phyloP scores from a whole-genome alignment of 1,140 invertebrate species.

The Drosophila pruinosa region DNA sequence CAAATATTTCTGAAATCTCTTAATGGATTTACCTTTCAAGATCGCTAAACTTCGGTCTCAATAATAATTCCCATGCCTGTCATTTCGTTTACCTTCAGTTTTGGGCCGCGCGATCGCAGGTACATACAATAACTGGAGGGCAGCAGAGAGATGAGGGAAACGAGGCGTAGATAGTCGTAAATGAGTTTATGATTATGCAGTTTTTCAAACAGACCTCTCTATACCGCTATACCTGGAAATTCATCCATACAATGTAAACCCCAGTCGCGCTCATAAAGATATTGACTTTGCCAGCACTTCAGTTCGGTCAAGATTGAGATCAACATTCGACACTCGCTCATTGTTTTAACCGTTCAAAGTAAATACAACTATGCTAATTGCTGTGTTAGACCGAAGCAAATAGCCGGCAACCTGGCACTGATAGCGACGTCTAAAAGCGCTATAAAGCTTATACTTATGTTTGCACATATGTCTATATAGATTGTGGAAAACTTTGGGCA shows the following conservation, averaged over 20 bases:
- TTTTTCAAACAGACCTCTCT: slow-evolving; percentile 20
- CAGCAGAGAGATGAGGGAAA: not conserved
- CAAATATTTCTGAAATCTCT: slow-evolving; percentile 6
- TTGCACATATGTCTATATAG: not conserved
- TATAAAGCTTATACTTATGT: not conserved
- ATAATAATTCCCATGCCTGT: slow-evolving; percentile 3
- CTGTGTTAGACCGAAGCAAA: not conserved
- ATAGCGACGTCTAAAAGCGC: not conserved
- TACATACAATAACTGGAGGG: not conserved
- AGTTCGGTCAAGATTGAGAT: slow-evolving; percentile 6
- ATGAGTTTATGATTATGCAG: slow-evolving; percentile 57
- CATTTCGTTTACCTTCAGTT: slow-evolving; percentile 1
- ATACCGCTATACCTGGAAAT: slow-evolving; percentile 32
- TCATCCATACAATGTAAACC: slow-evolving; percentile 37
- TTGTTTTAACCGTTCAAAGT: not conserved
- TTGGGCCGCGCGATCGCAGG: slow-evolving; percentile 9
- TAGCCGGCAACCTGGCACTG: not conserved
- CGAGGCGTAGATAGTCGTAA: slow-evolving; percentile 5
- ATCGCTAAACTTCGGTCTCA: not conserved
- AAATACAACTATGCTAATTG: slow-evolving; percentile 9
- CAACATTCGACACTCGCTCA: not conserved
- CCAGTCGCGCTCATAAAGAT: slow-evolving; percentile 58
- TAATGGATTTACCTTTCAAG: slow-evolving; percentile 19
- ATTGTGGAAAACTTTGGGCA: slow-evolving; percentile 2
- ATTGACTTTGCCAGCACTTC: slow-evolving; percentile 62